Base-by-base conservation (phyloP, 1,140 invertebrate genomes). In the Belonocnema kinseyi region DNA sequence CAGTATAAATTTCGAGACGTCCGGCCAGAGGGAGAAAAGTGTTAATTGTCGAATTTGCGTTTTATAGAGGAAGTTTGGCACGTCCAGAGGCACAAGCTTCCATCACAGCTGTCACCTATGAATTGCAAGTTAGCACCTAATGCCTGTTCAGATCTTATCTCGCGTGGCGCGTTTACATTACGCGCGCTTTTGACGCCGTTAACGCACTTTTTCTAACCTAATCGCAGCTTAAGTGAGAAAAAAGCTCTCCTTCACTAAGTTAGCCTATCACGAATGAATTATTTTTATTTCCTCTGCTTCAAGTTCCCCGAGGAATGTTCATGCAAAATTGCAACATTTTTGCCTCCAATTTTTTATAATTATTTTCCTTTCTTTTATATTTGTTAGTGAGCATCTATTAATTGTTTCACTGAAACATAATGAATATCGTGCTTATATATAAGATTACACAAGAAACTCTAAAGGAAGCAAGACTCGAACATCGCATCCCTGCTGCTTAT, bases 41-140 rank as follows among this genome's bases (percentile, higher is more conserved):
- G 85, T 85, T 85, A 86, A 88, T 88, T 83, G 85, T 82, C 66
- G 76, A 85, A 87, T 85, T 86, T 85, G 84, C 86, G 80, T 88
- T 86, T 88, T 85, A 85, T 82, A 76, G 80, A 84, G 85, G 83
- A 84, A 87, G 81, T 80, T 71, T 17, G 50, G 52, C 14, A 53
- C 58, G 14, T n/a, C 61, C 33, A 40, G 33, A 7, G 40, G 21
- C 40, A 14, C 26, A 53, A 73, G 50, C 52, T 50, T 73, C 19
- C 50, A 14, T 66, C 72, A 73, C 74, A 70, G 58, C 56, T 76
- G 74, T 73, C 58, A 61, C 40, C 17, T 40, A 13, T 40, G 61
- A 66, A 40, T 66, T 66, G 46, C 26, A 46, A 66, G 61, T 66
- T 66, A 66, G 33, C 61, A 66, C 61, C 61, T 66, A 66, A 66